Percentiles rank a stretch among this genome's conserved stretches.
phyloP scores from a whole-genome alignment of 2,888 invertebrate species.

The Oscheius onirici region DNA sequence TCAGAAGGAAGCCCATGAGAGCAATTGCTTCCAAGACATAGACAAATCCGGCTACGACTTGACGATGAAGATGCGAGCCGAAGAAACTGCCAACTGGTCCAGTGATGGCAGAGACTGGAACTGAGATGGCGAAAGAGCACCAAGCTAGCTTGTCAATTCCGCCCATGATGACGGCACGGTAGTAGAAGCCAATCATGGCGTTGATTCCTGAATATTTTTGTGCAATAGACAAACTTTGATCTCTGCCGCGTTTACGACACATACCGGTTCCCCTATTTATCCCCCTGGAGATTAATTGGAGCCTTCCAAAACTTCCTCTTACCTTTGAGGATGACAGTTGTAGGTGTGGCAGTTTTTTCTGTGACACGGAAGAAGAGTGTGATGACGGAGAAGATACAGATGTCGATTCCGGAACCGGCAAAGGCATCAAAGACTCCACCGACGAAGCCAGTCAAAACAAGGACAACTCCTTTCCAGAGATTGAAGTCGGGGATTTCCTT shows the following conservation, averaged over 20 bases:
- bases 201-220: conserved; percentile 52
- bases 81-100: conserved; percentile 65
- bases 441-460: conserved; percentile 68
- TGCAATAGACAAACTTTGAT: too few species aligned
- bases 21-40: conserved; percentile 28
- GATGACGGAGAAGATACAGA: conserved; percentile 69
- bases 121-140: conserved; percentile 56
- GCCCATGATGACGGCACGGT: conserved; percentile 63
- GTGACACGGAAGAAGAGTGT: conserved; percentile 66
- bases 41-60: conserved; percentile 32
- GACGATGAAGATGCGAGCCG: conserved; percentile 66
- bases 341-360: conserved; percentile 71
- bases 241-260: too few species aligned
- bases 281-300: too few species aligned
- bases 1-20: conserved; percentile 32
- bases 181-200: conserved; percentile 65
- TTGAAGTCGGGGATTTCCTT: conserved; percentile 60
- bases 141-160: conserved; percentile 59
- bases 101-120: conserved; percentile 57
- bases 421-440: conserved; percentile 71
- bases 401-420: conserved; percentile 71
- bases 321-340: conserved; percentile 71
- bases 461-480: conserved; percentile 63
- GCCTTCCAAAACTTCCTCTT: conserved; percentile 5
- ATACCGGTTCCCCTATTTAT: too few species aligned